phyloP scores from a whole-genome alignment of 2,113 vertebrate genomes.

The Mungos mungo region DNA sequence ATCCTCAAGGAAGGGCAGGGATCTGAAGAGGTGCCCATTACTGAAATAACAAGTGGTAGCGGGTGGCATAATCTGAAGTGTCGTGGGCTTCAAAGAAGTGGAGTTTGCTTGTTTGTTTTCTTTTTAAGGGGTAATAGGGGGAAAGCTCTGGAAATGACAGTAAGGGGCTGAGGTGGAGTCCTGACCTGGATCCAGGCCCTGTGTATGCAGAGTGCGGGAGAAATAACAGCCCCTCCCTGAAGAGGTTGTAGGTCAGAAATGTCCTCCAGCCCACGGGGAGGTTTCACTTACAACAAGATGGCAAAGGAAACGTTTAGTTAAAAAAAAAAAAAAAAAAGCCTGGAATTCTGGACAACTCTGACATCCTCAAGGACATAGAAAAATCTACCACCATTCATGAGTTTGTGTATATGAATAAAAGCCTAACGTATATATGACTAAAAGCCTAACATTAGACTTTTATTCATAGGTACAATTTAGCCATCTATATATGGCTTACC shows the following conservation, averaged over 20 bases:
- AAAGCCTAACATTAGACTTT: not conserved
- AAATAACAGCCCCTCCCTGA: not conserved
- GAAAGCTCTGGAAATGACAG: not conserved
- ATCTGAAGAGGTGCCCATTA: fast-evolving
- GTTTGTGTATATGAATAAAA: not conserved
- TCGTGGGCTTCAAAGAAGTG: not conserved
- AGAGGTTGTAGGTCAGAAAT: not conserved
- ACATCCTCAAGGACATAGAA: not conserved
- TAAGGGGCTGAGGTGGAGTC: not conserved
- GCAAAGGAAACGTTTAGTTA: not conserved
- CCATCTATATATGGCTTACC: not conserved
- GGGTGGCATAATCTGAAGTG: not conserved
- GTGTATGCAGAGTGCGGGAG: not conserved
- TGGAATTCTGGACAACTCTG: not conserved
- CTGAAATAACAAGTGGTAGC: not conserved
- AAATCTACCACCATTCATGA: not conserved
- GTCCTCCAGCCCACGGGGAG: not conserved
- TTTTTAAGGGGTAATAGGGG: not conserved
- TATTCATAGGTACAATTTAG: not conserved
- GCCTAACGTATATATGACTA: not conserved
- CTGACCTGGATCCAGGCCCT: not conserved
- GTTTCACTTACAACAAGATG: not conserved
- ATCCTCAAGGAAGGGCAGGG: not conserved
- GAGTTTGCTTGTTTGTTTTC: not conserved
- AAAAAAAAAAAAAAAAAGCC: not conserved